Evolutionary conservation across 2,797 vertebrate genomes (phyloP).

Genomic region (Huso huso): DNA sequence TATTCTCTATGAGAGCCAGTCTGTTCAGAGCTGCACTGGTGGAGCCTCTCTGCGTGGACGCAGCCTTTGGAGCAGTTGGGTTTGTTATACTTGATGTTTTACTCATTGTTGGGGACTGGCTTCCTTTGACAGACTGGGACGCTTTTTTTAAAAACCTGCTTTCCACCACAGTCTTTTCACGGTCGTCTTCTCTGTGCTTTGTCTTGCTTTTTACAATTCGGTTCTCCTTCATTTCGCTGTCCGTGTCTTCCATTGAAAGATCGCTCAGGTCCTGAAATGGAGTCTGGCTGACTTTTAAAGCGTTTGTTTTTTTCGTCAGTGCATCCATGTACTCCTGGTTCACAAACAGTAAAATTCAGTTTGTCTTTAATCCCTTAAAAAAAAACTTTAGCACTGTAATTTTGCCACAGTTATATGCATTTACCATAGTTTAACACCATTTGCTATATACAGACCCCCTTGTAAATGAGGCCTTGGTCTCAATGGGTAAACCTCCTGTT

Average conservation of each 20-base stretch:
- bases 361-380: background rate
- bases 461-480: background rate
- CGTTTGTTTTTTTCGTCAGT: slow-evolving; percentile 9
- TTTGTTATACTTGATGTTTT: slow-evolving; percentile 4
- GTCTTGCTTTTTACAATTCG: background rate
- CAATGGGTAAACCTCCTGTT: background rate
- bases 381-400: background rate
- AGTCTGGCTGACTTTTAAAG: slow-evolving; percentile 12
- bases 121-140: slow-evolving; percentile 19
- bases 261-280: slow-evolving; percentile 34
- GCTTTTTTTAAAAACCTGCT: slow-evolving; percentile 65
- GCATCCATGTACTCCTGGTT: slow-evolving; percentile 36
- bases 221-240: slow-evolving; percentile 14
- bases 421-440: background rate
- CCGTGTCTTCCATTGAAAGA: slow-evolving; percentile 29
- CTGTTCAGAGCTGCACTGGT: slow-evolving; percentile 32
- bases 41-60: too few species aligned
- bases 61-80: too few species aligned
- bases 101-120: slow-evolving; percentile 26
- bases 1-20: slow-evolving; percentile 61
- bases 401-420: background rate
- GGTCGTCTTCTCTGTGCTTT: slow-evolving; percentile 12
- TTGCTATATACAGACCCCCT: background rate
- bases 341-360: background rate
- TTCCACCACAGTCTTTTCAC: background rate